phyloP scores from a whole-genome alignment of 2,888 invertebrate species.

The Ormyrus pomaceus region DNA sequence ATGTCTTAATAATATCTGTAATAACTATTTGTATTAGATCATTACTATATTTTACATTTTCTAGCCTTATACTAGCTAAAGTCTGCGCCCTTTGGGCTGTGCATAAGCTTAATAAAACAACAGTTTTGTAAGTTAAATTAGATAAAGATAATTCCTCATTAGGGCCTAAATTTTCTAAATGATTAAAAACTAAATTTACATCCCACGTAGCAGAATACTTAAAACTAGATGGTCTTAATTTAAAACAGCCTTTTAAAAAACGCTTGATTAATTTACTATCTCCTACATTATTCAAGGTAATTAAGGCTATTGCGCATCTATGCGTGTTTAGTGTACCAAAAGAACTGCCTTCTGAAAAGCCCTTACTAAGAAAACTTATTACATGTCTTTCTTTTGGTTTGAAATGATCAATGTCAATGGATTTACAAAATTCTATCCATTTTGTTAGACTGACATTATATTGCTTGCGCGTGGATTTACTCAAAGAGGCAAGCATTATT shows the following conservation, averaged over 20 bases:
- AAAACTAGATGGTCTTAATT: slow-evolving; percentile 16
- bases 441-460: not conserved
- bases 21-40: slow-evolving; percentile 48
- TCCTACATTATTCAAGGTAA: slow-evolving; percentile 43
- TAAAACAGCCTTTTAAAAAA: slow-evolving; percentile 44
- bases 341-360: slow-evolving; percentile 28
- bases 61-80: slow-evolving; percentile 33
- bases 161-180: not conserved
- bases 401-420: not conserved
- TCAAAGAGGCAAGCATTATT: slow-evolving; percentile 8
- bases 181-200: slow-evolving; percentile 22
- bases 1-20: slow-evolving; percentile 50
- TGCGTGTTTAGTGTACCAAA: slow-evolving; percentile 40
- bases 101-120: slow-evolving; percentile 45
- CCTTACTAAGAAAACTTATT: not conserved
- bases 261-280: slow-evolving; percentile 36
- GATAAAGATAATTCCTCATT: slow-evolving; percentile 38
- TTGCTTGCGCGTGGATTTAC: slow-evolving; percentile 1
- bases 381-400: not conserved
- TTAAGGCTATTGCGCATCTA: slow-evolving; percentile 40
- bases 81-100: slow-evolving; percentile 53
- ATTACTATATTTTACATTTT: slow-evolving; percentile 30
- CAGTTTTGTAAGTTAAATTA: slow-evolving; percentile 48
- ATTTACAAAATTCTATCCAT: slow-evolving; percentile 4
- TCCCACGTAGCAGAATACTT: slow-evolving; percentile 50